phyloP scores from a whole-genome alignment of 2,113 vertebrate species.

The Phalacrocorax aristotelis region DNA sequence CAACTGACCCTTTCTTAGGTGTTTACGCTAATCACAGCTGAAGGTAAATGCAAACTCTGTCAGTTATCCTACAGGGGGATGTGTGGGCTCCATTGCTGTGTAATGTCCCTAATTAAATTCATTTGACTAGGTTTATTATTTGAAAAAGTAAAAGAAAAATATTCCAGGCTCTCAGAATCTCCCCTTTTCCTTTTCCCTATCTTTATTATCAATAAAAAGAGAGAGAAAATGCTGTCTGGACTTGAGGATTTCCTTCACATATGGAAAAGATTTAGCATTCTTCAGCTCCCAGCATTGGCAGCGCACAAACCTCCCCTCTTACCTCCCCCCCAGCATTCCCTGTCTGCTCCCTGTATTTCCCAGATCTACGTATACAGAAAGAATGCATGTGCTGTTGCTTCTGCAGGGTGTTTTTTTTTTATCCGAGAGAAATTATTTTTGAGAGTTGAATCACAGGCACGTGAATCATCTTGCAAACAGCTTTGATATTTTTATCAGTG shows the following conservation, averaged over 20 bases:
- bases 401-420: neutral
- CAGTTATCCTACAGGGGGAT: neutral
- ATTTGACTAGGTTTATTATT: neutral
- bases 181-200: slow-evolving; percentile 9
- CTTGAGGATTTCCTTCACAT: slow-evolving; percentile 69
- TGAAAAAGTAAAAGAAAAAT: neutral
- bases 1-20: neutral
- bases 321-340: slow-evolving; percentile 14
- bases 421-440: neutral
- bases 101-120: slow-evolving; percentile 14
- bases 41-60: neutral
- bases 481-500: neutral
- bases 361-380: neutral
- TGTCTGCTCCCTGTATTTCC: neutral
- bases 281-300: slow-evolving; percentile 41
- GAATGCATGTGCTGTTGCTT: neutral
- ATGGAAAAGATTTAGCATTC: slow-evolving; percentile 61
- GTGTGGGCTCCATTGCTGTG: neutral
- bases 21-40: slow-evolving; percentile 5
- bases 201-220: slow-evolving; percentile 61
- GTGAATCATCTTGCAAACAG: neutral
- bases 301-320: neutral
- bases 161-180: neutral
- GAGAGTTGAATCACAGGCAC: neutral
- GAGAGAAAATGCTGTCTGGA: slow-evolving; percentile 53